Evolutionary conservation across 2,888 invertebrate species (phyloP).

Genomic region (Cataglyphis cursor): DNA sequence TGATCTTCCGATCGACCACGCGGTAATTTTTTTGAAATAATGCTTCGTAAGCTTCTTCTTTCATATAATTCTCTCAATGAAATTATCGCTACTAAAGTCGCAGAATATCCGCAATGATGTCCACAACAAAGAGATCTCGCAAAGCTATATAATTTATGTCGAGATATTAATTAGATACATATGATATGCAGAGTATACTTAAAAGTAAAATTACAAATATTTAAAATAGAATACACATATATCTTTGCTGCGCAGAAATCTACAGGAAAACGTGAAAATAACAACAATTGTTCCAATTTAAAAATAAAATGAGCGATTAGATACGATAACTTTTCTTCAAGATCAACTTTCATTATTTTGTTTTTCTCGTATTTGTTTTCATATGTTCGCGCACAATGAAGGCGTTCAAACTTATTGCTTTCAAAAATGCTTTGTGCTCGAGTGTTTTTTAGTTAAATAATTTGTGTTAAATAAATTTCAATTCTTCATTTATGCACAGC

Average conservation of each 20-base stretch:
- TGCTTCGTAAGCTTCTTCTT: conserved; percentile 1
- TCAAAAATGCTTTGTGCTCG: neutral
- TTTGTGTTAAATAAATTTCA: neutral
- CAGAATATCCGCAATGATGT: neutral
- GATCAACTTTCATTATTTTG: neutral
- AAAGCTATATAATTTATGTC: neutral
- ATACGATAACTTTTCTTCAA: neutral
- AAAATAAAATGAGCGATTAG: neutral
- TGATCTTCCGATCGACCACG: conserved; percentile 22
- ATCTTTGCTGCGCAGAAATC: neutral
- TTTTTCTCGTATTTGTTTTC: neutral
- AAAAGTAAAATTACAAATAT: neutral
- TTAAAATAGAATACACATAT: neutral
- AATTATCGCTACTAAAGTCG: neutral
- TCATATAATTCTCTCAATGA: neutral
- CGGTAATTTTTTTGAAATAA: conserved; percentile 7
- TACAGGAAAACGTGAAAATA: neutral
- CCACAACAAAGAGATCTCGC: neutral
- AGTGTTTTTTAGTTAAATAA: neutral
- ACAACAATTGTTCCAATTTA: neutral
- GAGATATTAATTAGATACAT: neutral
- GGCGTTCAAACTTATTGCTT: neutral
- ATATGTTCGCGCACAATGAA: neutral
- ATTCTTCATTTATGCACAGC: neutral
- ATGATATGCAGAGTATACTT: neutral